Conservation (phyloP, 2,113 vertebrate genomes). For the Genyomyrus donnyi region DNA sequence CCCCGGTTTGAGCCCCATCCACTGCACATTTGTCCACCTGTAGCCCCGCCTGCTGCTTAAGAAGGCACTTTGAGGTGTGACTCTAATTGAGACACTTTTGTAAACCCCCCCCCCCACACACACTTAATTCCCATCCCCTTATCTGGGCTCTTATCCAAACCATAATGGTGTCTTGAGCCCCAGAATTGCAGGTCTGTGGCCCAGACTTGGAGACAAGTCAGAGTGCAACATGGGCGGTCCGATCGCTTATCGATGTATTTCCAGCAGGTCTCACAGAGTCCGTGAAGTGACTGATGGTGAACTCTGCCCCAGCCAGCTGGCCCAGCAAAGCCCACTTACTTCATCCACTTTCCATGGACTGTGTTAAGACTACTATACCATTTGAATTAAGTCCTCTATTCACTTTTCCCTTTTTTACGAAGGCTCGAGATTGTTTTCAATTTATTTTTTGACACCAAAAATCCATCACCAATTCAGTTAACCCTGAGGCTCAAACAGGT, state of each 20-base stretch:
- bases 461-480: background rate
- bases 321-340: background rate
- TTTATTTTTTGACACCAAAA: constrained; percentile 10
- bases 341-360: background rate
- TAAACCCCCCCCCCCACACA: no score
- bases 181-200: background rate
- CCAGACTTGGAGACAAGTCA: background rate
- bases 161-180: background rate
- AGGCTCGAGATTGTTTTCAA: constrained; percentile 40
- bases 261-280: background rate
- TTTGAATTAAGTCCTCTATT: constrained; percentile 7
- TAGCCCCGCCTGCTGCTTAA: background rate
- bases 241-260: background rate
- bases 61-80: background rate
- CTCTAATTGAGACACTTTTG: background rate
- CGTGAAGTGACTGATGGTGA: background rate
- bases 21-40: background rate
- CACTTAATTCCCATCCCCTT: background rate
- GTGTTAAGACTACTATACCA: background rate
- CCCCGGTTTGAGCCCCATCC: no score
- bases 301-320: background rate
- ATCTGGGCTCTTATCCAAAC: background rate
- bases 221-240: background rate
- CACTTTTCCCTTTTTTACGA: constrained; percentile 21
- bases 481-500: background rate